Base-by-base conservation (phyloP, 1,140 invertebrate genomes). In the Maconellicoccus hirsutus region DNA sequence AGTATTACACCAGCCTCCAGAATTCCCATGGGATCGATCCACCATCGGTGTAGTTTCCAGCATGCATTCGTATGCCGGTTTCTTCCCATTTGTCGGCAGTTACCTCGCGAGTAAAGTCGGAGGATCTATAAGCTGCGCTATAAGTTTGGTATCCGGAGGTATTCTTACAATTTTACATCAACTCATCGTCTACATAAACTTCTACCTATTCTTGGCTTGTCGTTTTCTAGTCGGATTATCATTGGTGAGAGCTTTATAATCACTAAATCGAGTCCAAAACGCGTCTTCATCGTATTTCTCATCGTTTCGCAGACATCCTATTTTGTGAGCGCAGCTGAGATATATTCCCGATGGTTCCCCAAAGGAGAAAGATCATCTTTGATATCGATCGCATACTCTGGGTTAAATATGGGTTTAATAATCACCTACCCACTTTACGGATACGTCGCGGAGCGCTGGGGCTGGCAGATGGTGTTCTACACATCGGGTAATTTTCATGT, bases 271-370 rank as follows among this genome's bases (percentile, higher is more conserved):
- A n/a, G n/a, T n/a, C n/a, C n/a, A n/a, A n/a, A n/a, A n/a, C n/a
- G n/a, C n/a, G n/a, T n/a, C n/a, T n/a, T n/a, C n/a, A n/a, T n/a
- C n/a, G n/a, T n/a, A n/a, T n/a, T n/a, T n/a, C n/a, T n/a, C n/a
- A n/a, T n/a, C n/a, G n/a, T n/a, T n/a, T n/a, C n/a, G n/a, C 73
- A 93, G 90, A 93, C 93, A 61, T 92, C 95, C 0, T 92, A 91
- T 0, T 95, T 92, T 79, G 92, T 93, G 4, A 88, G 90, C 74
- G 93, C 94, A 70, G 90, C 94, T 78, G 88, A 89, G 8, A 85
- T 94, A 25, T 93, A 92, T 90, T 84, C 89, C 0, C 85, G 87
- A 72, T 96, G 93, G 93, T 87, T 91, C n/a, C 93, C 93, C 22
- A 87, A 88, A 0, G 77, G 86, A 21, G 93, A 96, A 78, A 83